Percentiles rank a stretch among this genome's conserved stretches.
These are phyloP conservation scores for Oncorhynchus clarkii DNA, from an alignment of 2,113 vertebrate genomes.

Conservation along the genomic window DNA sequence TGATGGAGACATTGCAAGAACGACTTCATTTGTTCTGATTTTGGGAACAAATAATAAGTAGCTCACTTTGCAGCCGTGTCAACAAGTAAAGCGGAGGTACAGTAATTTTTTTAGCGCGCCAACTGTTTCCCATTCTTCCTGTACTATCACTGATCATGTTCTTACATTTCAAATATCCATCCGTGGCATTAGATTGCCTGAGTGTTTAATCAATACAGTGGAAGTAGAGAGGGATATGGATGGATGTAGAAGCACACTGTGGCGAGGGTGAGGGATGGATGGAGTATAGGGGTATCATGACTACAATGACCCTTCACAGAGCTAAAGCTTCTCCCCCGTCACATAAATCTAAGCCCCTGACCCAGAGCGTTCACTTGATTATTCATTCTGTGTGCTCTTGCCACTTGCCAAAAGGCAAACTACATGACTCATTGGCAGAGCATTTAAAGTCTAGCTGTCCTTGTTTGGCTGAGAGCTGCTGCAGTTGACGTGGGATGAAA, in stretches of 20 bases:
- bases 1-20: constrained; percentile 32
- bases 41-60: neutral
- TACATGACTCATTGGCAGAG: constrained; percentile 57
- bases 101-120: neutral
- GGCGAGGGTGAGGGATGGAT: constrained; percentile 5
- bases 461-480: constrained; percentile 41
- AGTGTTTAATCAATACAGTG: constrained; percentile 1
- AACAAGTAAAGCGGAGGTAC: neutral
- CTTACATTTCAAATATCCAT: neutral
- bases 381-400: constrained; percentile 50
- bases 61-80: neutral
- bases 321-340: constrained; percentile 24
- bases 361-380: constrained; percentile 44
- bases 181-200: neutral
- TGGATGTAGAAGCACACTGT: neutral
- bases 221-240: constrained; percentile 11
- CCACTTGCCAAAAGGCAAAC: constrained; percentile 56
- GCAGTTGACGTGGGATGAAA: constrained; percentile 33
- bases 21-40: neutral
- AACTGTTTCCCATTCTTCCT: neutral
- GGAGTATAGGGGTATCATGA: constrained; percentile 40
- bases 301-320: constrained; percentile 28
- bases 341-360: constrained; percentile 47
- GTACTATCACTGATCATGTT: neutral
- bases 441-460: constrained; percentile 41